phyloP scores from a whole-genome alignment of 2,888 invertebrate species.

The Acrobasis repandana region DNA sequence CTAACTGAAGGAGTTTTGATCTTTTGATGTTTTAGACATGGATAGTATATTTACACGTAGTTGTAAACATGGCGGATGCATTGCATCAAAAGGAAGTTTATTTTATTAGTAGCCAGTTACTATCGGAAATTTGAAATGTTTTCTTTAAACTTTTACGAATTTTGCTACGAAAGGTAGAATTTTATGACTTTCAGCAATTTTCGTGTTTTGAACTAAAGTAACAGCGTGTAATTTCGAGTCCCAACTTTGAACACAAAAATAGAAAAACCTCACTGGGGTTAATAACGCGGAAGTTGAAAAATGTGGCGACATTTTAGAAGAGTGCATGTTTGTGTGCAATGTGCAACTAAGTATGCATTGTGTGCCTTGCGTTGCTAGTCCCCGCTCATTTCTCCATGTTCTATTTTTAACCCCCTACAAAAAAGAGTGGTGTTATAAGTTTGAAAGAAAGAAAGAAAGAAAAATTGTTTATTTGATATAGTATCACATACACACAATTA shows the following conservation, averaged over 20 bases:
- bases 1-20: neutral
- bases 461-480: too few relatives aligned
- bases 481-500: too few relatives aligned
- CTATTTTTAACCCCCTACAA: too few relatives aligned
- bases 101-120: too few relatives aligned
- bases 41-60: neutral
- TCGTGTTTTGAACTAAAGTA: neutral
- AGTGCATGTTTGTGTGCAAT: constrained; percentile 8
- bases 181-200: neutral
- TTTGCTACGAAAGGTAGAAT: neutral
- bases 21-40: neutral
- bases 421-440: too few relatives aligned
- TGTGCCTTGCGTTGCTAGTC: constrained; percentile 6
- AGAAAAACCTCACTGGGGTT: neutral
- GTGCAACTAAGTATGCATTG: constrained; percentile 10
- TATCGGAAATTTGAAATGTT: too few relatives aligned
- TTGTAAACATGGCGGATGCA: too few relatives aligned
- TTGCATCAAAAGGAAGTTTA: too few relatives aligned
- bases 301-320: constrained; percentile 10
- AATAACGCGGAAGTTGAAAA: constrained; percentile 14
- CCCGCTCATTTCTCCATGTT: neutral
- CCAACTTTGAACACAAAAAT: neutral
- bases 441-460: too few relatives aligned
- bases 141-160: neutral
- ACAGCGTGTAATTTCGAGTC: neutral